Percentiles rank a stretch among this genome's conserved stretches.
These are phyloP conservation scores for Danio jaintianensis DNA, from an alignment of 2,797 vertebrate genomes.

Conservation along the genomic window DNA sequence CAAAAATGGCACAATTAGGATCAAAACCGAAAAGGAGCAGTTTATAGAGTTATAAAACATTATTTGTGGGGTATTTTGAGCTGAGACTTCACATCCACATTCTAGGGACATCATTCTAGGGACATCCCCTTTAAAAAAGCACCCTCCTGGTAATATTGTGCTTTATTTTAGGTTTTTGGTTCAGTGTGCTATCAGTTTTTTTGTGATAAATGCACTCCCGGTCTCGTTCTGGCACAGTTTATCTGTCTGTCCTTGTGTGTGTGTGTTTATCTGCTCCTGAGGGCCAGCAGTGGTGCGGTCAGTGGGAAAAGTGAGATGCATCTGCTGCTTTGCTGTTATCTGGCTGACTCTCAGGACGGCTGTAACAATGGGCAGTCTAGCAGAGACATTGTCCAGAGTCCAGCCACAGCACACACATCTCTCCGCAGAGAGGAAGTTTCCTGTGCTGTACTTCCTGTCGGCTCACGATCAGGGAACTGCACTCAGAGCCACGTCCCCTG, in stretches of 20 bases:
- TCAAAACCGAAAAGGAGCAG: too few species aligned
- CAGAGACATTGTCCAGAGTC: slow-evolving; percentile 49
- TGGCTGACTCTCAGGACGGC: slow-evolving; percentile 34
- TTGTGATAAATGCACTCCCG: neutral
- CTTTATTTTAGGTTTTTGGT: slow-evolving; percentile 48
- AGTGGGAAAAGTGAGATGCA: slow-evolving; percentile 32
- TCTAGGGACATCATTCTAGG: too few species aligned
- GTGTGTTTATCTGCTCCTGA: slow-evolving; percentile 38
- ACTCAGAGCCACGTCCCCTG: slow-evolving; percentile 11
- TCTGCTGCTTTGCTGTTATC: slow-evolving; percentile 49
- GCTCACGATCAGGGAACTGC: slow-evolving; percentile 29
- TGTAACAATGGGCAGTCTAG: slow-evolving; percentile 48
- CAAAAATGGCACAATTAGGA: too few species aligned
- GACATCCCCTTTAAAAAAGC: too few species aligned
- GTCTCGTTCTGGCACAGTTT: slow-evolving; percentile 3
- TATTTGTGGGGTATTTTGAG: too few species aligned
- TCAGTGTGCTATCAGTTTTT: slow-evolving; percentile 19
- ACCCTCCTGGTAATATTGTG: slow-evolving; percentile 56
- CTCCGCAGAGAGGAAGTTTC: slow-evolving; percentile 46
- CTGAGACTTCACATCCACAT: too few species aligned
- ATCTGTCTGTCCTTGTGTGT: slow-evolving; percentile 33
- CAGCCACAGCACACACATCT: slow-evolving; percentile 26
- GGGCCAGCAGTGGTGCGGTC: slow-evolving; percentile 9
- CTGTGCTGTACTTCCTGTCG: slow-evolving; percentile 51
- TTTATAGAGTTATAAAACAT: too few species aligned